Evolutionary conservation across 2,797 vertebrate genomes (phyloP).

Genomic region (Lycodopsis pacificus): DNA sequence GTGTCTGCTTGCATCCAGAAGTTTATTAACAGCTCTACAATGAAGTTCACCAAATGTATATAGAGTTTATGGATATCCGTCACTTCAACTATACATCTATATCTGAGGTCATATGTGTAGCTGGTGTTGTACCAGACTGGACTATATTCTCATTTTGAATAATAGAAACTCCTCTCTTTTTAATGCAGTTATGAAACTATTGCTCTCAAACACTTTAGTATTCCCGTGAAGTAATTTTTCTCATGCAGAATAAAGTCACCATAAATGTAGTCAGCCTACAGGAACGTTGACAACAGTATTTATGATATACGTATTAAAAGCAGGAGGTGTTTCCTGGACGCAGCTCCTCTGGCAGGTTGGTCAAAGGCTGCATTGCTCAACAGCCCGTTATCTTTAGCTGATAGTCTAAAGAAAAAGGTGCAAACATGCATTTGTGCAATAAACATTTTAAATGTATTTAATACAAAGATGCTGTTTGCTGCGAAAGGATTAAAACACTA

Average conservation of each 20-base stretch:
- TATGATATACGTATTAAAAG: not conserved
- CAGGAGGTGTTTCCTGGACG: not conserved
- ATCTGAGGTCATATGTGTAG: not conserved
- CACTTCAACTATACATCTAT: not conserved
- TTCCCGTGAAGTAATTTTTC: not conserved
- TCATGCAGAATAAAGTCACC: not conserved
- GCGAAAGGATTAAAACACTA: not conserved
- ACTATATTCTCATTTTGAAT: not conserved
- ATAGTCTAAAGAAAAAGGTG: not conserved
- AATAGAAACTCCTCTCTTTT: not conserved
- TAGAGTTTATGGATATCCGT: not conserved
- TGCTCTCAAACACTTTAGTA: not conserved
- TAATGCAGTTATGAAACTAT: not conserved
- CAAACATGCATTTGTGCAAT: no score
- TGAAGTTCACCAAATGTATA: not conserved
- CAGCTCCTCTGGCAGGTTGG: not conserved
- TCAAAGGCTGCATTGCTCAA: constrained; percentile 11
- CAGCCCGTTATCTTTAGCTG: constrained; percentile 6
- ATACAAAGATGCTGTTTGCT: no score
- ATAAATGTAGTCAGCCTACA: not conserved
- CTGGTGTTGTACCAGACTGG: not conserved
- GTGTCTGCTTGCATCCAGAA: no score
- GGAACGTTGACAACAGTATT: not conserved
- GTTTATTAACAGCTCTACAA: not conserved
- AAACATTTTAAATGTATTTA: no score